Percentiles rank a stretch among this genome's conserved stretches.
These are phyloP conservation scores for Odontamblyopus lacepedii DNA, from an alignment of 2,797 vertebrate genomes.

Conservation along the genomic window DNA sequence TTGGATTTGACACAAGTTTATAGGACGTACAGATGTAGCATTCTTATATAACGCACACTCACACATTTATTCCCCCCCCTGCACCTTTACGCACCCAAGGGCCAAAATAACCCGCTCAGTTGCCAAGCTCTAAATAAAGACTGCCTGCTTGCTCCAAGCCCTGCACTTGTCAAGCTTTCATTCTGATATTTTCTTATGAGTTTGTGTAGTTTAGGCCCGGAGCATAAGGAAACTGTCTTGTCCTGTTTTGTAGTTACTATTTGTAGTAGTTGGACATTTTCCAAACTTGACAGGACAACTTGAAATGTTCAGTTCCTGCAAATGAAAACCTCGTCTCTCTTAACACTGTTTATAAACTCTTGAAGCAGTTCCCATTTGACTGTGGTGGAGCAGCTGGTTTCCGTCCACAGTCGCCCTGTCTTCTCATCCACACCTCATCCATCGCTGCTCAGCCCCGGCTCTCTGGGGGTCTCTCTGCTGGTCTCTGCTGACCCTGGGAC, in stretches of 20 bases:
- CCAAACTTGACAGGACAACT: background rate
- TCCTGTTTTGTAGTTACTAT: background rate
- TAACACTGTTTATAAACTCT: conserved; percentile 14
- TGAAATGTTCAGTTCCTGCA: background rate
- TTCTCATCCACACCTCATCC: conserved; percentile 58
- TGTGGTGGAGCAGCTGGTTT: conserved; percentile 64
- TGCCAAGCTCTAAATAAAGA: conserved; percentile 74
- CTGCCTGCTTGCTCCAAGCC: conserved; percentile 63
- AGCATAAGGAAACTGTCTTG: background rate
- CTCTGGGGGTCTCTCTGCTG: background rate
- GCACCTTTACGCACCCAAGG: conserved; percentile 43
- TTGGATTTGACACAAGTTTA: conserved; percentile 72
- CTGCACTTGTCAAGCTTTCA: conserved; percentile 57
- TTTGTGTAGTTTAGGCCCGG: conserved; percentile 5
- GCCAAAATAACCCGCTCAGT: conserved; percentile 71
- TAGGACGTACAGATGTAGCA: conserved; percentile 18
- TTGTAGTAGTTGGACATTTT: background rate
- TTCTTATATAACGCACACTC: conserved; percentile 40
- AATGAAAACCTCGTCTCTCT: background rate
- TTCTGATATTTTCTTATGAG: conserved; percentile 26
- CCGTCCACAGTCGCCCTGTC: conserved; percentile 49
- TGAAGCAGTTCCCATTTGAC: conserved; percentile 19
- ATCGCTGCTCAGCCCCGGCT: conserved; percentile 41
- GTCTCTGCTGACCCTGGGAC: conserved; percentile 46
- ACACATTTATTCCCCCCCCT: conserved; percentile 20